Conservation (phyloP, 2,888 invertebrate genomes). For the Lasioglossum villosulum region DNA sequence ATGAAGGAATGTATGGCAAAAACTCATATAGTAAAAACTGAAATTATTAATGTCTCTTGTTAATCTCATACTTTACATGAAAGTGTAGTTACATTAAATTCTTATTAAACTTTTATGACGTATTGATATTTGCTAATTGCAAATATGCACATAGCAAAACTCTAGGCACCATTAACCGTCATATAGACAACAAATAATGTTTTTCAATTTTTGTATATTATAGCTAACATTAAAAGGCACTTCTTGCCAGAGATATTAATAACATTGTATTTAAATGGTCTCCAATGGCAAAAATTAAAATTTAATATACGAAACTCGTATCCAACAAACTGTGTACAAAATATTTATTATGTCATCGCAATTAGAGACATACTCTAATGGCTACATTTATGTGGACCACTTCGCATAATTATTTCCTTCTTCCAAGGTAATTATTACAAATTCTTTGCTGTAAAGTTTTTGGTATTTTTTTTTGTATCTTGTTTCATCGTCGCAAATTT, state of each 20-base stretch:
- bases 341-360: neutral
- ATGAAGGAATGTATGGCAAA: neutral
- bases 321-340: neutral
- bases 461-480: neutral
- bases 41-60: neutral
- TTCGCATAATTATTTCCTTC: neutral
- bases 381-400: neutral
- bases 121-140: neutral
- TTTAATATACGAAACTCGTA: neutral
- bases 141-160: neutral
- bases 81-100: neutral
- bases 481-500: neutral
- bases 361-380: neutral
- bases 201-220: neutral
- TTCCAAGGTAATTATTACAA: neutral
- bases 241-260: neutral
- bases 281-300: neutral
- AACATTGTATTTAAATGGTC: neutral
- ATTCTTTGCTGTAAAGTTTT: neutral
- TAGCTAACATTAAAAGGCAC: neutral
- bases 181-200: neutral
- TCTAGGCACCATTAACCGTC: neutral
- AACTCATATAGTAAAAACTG: neutral
- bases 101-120: neutral
- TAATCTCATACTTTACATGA: neutral